Percentiles rank a stretch among this genome's conserved stretches.
Conservation (phyloP, 2,888 invertebrate species). For the Cantharis rufa region DNA sequence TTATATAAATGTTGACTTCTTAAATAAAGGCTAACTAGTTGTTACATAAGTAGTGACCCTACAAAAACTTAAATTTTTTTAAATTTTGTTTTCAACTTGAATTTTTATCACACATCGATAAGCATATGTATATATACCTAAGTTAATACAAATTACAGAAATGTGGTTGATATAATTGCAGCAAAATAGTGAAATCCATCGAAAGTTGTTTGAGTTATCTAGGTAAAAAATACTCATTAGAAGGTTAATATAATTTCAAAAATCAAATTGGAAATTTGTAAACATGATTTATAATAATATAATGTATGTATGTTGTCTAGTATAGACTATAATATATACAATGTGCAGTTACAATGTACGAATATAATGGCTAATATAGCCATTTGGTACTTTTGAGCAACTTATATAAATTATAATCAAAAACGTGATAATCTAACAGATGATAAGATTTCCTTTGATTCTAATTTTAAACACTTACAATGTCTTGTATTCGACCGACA, state of each 20-base stretch:
- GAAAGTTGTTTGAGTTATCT: neutral
- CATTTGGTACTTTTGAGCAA: too few relatives aligned
- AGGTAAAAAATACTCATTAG: neutral
- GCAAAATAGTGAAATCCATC: neutral
- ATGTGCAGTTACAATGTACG: neutral
- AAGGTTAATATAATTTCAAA: neutral
- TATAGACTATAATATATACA: too few relatives aligned
- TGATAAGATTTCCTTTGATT: too few relatives aligned
- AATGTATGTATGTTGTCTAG: too few relatives aligned
- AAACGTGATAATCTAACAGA: too few relatives aligned
- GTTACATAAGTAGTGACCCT: neutral
- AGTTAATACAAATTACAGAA: neutral
- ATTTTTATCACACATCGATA: neutral
- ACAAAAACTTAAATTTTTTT: neutral
- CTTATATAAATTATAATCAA: too few relatives aligned
- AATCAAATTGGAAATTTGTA: neutral
- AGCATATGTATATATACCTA: neutral
- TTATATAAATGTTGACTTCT: neutral
- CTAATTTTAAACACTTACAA: neutral
- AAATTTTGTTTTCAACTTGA: neutral
- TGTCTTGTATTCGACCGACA: neutral
- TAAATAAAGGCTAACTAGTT: neutral
- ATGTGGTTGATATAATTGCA: neutral
- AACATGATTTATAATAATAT: neutral
- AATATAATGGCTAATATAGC: too few relatives aligned